Percentiles rank a stretch among this genome's conserved stretches.
Evolutionary conservation across 2,888 invertebrate genomes (phyloP).

Genomic region (Dasypogon diadema): DNA sequence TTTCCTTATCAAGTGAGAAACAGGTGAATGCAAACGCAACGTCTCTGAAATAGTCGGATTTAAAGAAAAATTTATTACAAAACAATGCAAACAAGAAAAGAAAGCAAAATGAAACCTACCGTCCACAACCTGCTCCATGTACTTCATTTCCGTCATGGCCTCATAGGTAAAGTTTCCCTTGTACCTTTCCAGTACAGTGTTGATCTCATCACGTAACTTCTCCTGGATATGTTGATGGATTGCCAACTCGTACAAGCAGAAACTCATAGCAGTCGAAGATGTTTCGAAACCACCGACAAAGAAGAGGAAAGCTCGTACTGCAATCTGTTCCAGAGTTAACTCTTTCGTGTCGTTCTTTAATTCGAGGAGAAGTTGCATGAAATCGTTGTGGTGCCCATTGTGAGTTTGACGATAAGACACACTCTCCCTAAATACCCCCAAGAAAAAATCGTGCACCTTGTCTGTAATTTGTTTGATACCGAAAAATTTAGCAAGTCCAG

Average conservation of each 20-base stretch:
- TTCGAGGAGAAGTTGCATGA: conserved; percentile 61
- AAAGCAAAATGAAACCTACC: conserved; percentile 63
- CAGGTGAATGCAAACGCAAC: conserved; percentile 68
- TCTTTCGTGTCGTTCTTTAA: conserved; percentile 59
- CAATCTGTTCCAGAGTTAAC: conserved; percentile 59
- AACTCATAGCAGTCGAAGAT: conserved; percentile 67
- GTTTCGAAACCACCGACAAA: conserved; percentile 70
- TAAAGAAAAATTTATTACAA: not conserved
- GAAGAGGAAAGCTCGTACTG: conserved; percentile 69
- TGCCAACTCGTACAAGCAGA: conserved; percentile 66
- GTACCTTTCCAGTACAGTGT: conserved; percentile 61
- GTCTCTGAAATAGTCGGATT: conserved; percentile 63
- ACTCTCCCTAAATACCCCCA: conserved; percentile 65
- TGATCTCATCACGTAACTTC: conserved; percentile 63
- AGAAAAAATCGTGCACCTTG: conserved; percentile 61
- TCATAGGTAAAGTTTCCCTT: conserved; percentile 67
- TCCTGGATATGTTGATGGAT: conserved; percentile 66
- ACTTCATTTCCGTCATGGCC: conserved; percentile 65
- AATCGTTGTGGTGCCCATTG: conserved; percentile 60
- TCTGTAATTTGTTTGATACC: conserved; percentile 53
- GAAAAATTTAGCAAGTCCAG: conserved; percentile 14
- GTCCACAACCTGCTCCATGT: conserved; percentile 66
- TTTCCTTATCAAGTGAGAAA: conserved; percentile 63
- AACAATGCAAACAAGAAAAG: not conserved
- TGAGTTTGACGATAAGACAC: conserved; percentile 60